phyloP scores from a whole-genome alignment of 2,113 vertebrate genomes.

The Petaurus breviceps region DNA sequence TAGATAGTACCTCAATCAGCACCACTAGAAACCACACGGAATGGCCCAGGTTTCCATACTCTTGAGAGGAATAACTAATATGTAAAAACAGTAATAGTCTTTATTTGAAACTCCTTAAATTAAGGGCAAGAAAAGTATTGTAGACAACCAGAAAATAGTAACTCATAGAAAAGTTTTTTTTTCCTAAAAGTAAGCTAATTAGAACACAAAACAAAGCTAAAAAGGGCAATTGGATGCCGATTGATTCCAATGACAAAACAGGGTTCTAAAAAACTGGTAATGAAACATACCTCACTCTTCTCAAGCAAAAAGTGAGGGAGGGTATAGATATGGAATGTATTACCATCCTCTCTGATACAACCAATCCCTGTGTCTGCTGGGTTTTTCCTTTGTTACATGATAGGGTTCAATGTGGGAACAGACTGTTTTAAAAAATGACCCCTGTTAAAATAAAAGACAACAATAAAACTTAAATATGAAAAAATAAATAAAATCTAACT shows the following conservation, averaged over 20 bases:
- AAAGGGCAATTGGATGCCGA: too few relatives aligned
- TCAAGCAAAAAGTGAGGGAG: background rate
- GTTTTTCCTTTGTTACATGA: background rate
- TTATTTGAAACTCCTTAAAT: too few relatives aligned
- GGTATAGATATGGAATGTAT: background rate
- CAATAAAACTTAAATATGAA: background rate
- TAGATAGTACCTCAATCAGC: too few relatives aligned
- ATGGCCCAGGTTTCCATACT: too few relatives aligned
- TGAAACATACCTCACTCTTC: background rate
- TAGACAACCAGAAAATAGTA: too few relatives aligned
- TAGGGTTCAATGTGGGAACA: background rate
- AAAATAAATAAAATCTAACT: background rate
- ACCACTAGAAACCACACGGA: too few relatives aligned
- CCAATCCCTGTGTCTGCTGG: background rate
- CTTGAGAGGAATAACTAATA: too few relatives aligned
- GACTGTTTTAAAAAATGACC: background rate
- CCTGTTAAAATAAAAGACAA: background rate
- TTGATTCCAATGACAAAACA: background rate
- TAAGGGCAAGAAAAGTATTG: too few relatives aligned
- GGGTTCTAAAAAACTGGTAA: background rate
- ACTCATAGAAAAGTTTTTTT: too few relatives aligned
- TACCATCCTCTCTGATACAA: background rate
- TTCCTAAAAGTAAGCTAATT: too few relatives aligned
- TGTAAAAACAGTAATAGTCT: too few relatives aligned
- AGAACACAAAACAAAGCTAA: too few relatives aligned